Percentiles rank a stretch among this genome's conserved stretches.
phyloP scores from a whole-genome alignment of 1,140 invertebrate species.

The Liolophura sinensis region DNA sequence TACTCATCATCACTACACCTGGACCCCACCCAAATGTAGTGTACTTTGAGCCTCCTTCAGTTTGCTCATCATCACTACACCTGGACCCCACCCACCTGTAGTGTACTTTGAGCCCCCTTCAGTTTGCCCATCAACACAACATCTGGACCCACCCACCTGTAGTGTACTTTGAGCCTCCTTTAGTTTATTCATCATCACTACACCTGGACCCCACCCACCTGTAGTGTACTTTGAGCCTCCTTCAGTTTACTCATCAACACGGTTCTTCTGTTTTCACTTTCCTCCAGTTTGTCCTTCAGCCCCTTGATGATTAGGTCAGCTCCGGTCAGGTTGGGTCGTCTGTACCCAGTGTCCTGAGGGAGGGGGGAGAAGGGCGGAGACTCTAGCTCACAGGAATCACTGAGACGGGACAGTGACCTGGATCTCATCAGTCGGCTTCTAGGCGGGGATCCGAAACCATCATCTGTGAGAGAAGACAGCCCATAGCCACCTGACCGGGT shows the following conservation, averaged over 20 bases:
- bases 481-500: slow-evolving; percentile 1
- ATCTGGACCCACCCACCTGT: slow-evolving; percentile 23
- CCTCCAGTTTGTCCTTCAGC: slow-evolving; percentile 22
- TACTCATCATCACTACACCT: no score
- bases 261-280: slow-evolving; percentile 45
- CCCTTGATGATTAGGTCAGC: slow-evolving; percentile 2
- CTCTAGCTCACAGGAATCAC: slow-evolving; percentile 21
- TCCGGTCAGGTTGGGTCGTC: slow-evolving; percentile 18
- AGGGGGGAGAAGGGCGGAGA: slow-evolving; percentile 15
- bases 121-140: no score
- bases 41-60: no score
- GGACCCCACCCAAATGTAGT: no score
- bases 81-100: no score
- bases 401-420: slow-evolving; percentile 35
- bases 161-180: slow-evolving; percentile 53
- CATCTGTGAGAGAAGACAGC: slow-evolving; percentile 17
- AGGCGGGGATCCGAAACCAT: slow-evolving; percentile 15
- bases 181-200: slow-evolving; percentile 45
- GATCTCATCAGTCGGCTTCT: slow-evolving; percentile 26
- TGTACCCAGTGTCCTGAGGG: slow-evolving; percentile 24
- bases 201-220: slow-evolving; percentile 21
- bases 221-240: slow-evolving; percentile 50
- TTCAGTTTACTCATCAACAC: slow-evolving; percentile 51
- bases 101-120: no score
- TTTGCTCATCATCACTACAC: no score